Evolutionary conservation across 2,113 vertebrate genomes (phyloP).

Genomic region (Cottus gobio): DNA sequence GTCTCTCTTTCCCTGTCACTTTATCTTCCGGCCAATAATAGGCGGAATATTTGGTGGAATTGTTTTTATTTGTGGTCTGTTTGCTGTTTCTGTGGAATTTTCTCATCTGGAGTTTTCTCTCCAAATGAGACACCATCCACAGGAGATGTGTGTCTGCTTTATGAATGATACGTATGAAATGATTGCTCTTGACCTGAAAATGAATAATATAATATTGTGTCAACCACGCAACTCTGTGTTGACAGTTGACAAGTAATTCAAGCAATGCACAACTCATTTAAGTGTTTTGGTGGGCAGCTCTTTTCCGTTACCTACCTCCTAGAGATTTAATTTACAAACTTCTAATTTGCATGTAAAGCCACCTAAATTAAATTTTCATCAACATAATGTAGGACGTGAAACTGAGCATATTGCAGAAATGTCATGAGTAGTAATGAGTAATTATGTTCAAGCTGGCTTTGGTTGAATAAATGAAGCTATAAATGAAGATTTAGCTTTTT

Average conservation of each 20-base stretch:
- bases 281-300: background rate
- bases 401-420: background rate
- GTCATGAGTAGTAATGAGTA: background rate
- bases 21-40: background rate
- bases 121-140: constrained; percentile 14
- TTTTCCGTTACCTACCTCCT: background rate
- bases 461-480: no score
- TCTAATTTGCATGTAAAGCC: background rate
- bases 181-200: constrained; percentile 6
- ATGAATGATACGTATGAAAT: constrained; percentile 21
- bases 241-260: constrained; percentile 6
- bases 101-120: background rate
- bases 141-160: constrained; percentile 17
- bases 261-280: background rate
- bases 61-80: constrained; percentile 4
- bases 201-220: background rate
- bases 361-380: background rate
- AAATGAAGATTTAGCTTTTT: background rate
- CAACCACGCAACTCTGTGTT: background rate
- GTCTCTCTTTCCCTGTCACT: background rate
- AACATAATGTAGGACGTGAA: background rate
- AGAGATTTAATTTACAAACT: background rate
- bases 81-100: constrained; percentile 4
- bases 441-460: no score
- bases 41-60: background rate